Conservation (phyloP, 1,140 invertebrate genomes). For the Hesperophylax magnus region DNA sequence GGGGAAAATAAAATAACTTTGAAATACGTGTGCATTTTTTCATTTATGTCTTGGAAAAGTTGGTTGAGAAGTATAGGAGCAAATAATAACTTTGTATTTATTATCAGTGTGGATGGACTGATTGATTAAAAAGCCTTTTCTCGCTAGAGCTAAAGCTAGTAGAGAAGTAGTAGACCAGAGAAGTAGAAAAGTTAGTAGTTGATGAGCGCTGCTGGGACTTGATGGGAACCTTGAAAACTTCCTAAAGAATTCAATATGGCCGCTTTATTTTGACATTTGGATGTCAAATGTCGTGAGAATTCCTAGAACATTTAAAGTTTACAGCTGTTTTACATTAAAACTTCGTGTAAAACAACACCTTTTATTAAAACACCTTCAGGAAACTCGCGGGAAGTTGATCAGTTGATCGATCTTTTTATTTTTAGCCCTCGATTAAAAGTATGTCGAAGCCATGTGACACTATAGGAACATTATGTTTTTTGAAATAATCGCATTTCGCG, state of each 20-base stretch:
- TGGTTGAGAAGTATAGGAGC: too few relatives aligned
- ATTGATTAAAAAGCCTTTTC: conserved; percentile 8
- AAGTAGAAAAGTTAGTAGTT: conserved; percentile 17
- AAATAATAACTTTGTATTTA: too few relatives aligned
- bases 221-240: conserved; percentile 50
- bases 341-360: conserved; percentile 15
- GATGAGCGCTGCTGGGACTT: conserved; percentile 25
- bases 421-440: conserved; percentile 40
- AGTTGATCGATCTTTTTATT: conserved; percentile 40
- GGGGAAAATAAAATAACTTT: too few relatives aligned
- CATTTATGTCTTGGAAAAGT: too few relatives aligned
- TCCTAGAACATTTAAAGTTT: conserved; percentile 55
- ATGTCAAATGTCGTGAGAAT: conserved; percentile 72
- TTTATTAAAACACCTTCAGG: conserved; percentile 12
- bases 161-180: background rate
- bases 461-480: conserved; percentile 44
- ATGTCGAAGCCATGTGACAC: conserved; percentile 44
- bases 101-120: too few relatives aligned
- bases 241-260: conserved; percentile 60
- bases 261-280: conserved; percentile 73
- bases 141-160: too few relatives aligned
- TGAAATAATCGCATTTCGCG: conserved; percentile 40
- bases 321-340: conserved; percentile 39
- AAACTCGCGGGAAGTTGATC: conserved; percentile 3
- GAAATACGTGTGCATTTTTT: too few relatives aligned